phyloP scores from a whole-genome alignment of 2,888 invertebrate genomes.

The Platycnemis pennipes region DNA sequence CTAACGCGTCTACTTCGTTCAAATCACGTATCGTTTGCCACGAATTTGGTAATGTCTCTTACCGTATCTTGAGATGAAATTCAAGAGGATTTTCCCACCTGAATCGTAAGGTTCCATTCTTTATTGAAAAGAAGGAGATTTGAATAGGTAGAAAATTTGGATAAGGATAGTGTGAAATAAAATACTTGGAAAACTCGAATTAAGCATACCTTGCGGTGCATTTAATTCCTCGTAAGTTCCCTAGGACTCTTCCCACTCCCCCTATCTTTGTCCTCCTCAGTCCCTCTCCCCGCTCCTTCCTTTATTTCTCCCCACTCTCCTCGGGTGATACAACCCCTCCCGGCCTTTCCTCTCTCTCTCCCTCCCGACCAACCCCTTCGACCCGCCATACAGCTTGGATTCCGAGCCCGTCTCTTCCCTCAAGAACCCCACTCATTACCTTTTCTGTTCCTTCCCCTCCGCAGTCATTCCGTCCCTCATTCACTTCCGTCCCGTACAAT shows the following conservation, averaged over 20 bases:
- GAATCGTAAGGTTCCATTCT: too few relatives aligned
- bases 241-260: neutral
- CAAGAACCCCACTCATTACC: conserved; percentile 16
- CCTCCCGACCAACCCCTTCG: neutral
- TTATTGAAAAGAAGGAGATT: too few relatives aligned
- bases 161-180: too few relatives aligned
- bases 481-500: neutral
- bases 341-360: too few relatives aligned
- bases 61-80: too few relatives aligned
- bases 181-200: too few relatives aligned
- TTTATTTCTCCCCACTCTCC: neutral
- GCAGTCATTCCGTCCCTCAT: conserved; percentile 13
- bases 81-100: too few relatives aligned
- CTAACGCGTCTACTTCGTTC: too few relatives aligned
- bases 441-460: conserved; percentile 1
- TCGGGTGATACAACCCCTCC: too few relatives aligned
- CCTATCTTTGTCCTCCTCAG: neutral
- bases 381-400: neutral
- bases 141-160: too few relatives aligned
- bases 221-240: neutral
- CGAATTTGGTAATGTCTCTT: too few relatives aligned
- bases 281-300: neutral
- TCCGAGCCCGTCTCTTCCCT: neutral
- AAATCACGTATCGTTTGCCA: too few relatives aligned
- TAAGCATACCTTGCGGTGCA: neutral